phyloP scores from a whole-genome alignment of 2,113 vertebrate genomes.

The Catharus bicknelli region DNA sequence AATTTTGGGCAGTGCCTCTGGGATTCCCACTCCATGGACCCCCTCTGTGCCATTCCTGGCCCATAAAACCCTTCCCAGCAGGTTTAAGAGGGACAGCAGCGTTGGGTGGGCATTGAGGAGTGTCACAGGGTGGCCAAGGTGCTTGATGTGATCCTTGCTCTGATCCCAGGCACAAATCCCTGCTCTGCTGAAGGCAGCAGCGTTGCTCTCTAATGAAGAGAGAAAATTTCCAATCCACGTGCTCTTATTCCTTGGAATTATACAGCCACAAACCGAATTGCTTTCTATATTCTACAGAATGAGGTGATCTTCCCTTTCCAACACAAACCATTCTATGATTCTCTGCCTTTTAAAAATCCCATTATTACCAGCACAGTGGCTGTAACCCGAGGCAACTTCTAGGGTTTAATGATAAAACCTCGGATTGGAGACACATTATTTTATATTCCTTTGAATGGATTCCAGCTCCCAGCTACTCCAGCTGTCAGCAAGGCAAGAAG shows the following conservation, averaged over 20 bases:
- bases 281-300: not conserved
- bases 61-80: not conserved
- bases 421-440: not conserved
- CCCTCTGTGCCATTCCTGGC: not conserved
- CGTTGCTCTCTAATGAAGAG: not conserved
- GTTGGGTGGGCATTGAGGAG: not conserved
- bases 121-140: not conserved
- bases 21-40: fast-evolving
- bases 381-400: not conserved
- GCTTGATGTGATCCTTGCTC: not conserved
- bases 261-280: not conserved
- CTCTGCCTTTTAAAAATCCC: not conserved
- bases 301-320: not conserved
- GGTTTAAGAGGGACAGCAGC: not conserved
- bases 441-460: not conserved
- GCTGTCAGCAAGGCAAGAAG: not conserved
- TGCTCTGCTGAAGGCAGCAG: not conserved
- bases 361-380: not conserved
- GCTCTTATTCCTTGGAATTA: not conserved
- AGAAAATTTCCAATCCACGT: not conserved
- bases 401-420: not conserved
- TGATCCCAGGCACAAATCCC: too few species aligned
- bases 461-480: not conserved
- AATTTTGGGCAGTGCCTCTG: not conserved
- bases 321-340: not conserved